phyloP scores from a whole-genome alignment of 2,113 vertebrate species.

The Gallinago media region DNA sequence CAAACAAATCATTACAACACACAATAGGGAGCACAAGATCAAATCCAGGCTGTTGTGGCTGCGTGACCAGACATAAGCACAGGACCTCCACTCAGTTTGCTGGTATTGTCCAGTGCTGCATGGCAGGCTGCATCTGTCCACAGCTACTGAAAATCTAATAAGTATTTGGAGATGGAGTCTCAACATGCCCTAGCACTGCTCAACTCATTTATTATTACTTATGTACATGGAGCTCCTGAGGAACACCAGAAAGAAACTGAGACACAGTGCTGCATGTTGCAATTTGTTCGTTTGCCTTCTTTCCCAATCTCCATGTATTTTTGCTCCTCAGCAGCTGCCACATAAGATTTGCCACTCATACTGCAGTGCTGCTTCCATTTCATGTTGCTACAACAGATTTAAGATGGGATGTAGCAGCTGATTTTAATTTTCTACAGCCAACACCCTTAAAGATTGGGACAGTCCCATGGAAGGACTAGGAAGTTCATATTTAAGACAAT shows the following conservation, averaged over 20 bases:
- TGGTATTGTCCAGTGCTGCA: neutral
- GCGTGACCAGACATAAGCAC: accelerated
- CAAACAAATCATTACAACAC: neutral
- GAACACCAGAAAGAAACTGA: neutral
- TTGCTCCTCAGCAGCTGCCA: neutral
- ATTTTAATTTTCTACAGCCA: neutral
- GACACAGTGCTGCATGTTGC: accelerated
- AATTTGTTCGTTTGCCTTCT: neutral
- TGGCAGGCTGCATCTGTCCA: neutral
- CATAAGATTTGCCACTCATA: neutral
- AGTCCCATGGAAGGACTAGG: neutral
- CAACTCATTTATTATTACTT: neutral
- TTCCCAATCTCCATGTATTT: neutral
- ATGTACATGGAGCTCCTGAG: neutral
- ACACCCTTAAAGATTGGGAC: neutral
- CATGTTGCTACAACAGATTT: neutral
- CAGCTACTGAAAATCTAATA: neutral
- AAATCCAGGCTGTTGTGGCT: neutral
- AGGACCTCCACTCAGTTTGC: neutral
- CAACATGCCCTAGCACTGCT: neutral
- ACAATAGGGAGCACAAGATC: neutral
- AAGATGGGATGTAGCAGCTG: neutral
- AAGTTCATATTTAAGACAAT: neutral
- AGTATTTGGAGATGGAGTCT: neutral
- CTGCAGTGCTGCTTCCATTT: neutral